Evolutionary conservation across 2,888 invertebrate genomes (phyloP).

Genomic region (Lacanobia oleracea): DNA sequence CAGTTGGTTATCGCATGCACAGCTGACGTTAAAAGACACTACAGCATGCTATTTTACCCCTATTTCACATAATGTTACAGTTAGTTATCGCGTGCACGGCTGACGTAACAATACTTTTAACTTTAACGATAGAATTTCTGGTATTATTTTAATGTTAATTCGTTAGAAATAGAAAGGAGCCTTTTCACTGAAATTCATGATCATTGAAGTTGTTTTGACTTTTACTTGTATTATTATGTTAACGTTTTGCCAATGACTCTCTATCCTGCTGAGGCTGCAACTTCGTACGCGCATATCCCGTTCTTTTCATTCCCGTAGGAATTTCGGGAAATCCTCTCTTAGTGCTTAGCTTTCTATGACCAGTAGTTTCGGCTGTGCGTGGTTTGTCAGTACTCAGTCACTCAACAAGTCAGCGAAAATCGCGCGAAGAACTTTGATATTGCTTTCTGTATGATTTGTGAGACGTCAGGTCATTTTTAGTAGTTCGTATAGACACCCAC

Average conservation of each 20-base stretch:
- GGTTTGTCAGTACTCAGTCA: no score
- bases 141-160: constrained; percentile 21
- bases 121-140: constrained; percentile 9
- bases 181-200: constrained; percentile 5
- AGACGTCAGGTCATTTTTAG: no score
- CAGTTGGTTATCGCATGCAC: not conserved
- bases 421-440: no score
- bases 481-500: no score
- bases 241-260: not conserved
- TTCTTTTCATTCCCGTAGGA: no score
- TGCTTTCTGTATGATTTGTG: no score
- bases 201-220: not conserved
- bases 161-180: constrained; percentile 33
- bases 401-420: no score
- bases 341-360: no score
- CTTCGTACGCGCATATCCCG: no score
- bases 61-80: not conserved
- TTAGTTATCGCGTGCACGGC: not conserved
- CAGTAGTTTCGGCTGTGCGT: no score
- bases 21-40: no score
- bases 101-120: constrained; percentile 4
- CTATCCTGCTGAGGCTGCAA: not conserved
- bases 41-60: not conserved
- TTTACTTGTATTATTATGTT: constrained; percentile 5
- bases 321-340: no score